A percentile compares a stretch with the other conserved stretches of the same genome.
These are phyloP conservation scores for Vireo altiloquus DNA, from an alignment of 2,113 vertebrate genomes.

Conservation along the genomic window DNA sequence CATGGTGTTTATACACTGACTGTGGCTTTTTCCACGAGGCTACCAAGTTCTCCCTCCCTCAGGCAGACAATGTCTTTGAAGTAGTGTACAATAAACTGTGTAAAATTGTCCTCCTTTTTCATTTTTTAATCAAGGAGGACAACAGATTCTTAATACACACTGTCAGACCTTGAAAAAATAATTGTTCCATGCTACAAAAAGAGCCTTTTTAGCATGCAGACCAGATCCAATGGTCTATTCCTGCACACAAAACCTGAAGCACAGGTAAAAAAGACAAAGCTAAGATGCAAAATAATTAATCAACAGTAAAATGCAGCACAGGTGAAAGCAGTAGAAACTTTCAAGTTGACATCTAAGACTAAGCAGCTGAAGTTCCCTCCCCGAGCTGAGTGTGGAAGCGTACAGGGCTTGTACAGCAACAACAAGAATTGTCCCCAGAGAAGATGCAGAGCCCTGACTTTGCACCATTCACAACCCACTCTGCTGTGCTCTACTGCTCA, in stretches of 20 bases:
- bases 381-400: accelerated
- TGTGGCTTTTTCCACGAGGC: background rate
- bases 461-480: background rate
- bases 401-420: background rate
- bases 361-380: background rate
- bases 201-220: background rate
- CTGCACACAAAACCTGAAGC: background rate
- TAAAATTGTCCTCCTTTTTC: background rate
- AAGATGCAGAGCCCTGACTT: background rate
- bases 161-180: background rate
- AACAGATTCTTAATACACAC: background rate
- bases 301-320: background rate
- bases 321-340: background rate
- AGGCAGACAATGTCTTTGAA: background rate
- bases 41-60: background rate
- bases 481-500: background rate
- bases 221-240: background rate
- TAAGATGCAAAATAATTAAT: background rate
- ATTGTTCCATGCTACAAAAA: background rate
- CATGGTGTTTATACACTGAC: background rate
- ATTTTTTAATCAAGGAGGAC: background rate
- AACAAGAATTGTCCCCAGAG: slow-evolving; percentile 4
- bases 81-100: background rate
- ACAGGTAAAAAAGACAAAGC: background rate
- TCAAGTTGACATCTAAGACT: background rate